phyloP scores from a whole-genome alignment of 2,888 invertebrate genomes.

The Gnatocerus cornutus region DNA sequence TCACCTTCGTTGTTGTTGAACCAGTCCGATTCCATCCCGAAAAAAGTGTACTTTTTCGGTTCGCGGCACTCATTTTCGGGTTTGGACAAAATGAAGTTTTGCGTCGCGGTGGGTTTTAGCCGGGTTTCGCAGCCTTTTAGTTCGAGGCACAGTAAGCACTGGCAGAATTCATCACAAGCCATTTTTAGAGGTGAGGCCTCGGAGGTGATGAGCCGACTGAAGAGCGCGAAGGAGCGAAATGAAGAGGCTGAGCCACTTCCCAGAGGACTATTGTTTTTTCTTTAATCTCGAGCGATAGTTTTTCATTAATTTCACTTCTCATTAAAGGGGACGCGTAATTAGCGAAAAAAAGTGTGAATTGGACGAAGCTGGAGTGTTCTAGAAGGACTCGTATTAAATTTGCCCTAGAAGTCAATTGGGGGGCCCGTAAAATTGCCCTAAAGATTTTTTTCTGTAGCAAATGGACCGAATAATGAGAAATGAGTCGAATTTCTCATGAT shows the following conservation, averaged over 20 bases:
- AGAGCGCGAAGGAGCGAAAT: constrained; percentile 55
- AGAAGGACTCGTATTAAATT: too few relatives aligned
- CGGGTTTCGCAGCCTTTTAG: constrained; percentile 77
- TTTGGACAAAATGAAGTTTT: constrained; percentile 74
- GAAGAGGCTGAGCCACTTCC: constrained; percentile 66
- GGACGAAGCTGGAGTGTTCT: too few relatives aligned
- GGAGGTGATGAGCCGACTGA: constrained; percentile 30
- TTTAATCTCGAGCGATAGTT: constrained; percentile 54
- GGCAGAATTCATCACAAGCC: constrained; percentile 83
- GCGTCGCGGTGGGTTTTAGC: constrained; percentile 68
- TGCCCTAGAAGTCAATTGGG: too few relatives aligned
- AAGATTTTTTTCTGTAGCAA: too few relatives aligned
- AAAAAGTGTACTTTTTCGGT: constrained; percentile 72
- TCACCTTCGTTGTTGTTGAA: constrained; percentile 69
- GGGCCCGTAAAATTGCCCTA: too few relatives aligned
- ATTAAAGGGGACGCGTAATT: constrained; percentile 31
- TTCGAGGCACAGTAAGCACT: constrained; percentile 84
- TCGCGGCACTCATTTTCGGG: constrained; percentile 72
- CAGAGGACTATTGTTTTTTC: constrained; percentile 68
- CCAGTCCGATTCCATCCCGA: constrained; percentile 71
- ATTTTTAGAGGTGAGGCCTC: constrained; percentile 58
- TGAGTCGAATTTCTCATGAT: too few relatives aligned
- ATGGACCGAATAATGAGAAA: too few relatives aligned
- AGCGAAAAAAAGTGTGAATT: constrained; percentile 4
- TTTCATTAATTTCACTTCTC: constrained; percentile 33